Evolutionary conservation across 2,797 vertebrate genomes (phyloP).

Genomic region (Acanthornis magna): DNA sequence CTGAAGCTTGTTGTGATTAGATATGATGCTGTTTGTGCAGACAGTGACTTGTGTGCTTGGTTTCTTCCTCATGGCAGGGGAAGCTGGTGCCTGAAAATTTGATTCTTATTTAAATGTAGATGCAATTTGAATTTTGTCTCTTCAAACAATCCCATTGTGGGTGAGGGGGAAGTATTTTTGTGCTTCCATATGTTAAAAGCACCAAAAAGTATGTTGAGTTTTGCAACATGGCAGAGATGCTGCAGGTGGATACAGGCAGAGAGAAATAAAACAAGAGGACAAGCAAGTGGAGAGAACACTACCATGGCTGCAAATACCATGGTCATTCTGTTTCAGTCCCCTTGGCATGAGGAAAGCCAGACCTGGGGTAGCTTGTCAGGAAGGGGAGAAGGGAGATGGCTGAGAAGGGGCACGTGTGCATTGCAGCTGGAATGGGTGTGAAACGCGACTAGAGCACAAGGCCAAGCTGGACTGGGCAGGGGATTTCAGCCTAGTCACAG

Average conservation of each 20-base stretch:
- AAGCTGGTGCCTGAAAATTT: not conserved
- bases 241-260: not conserved
- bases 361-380: not conserved
- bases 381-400: not conserved
- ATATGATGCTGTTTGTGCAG: too few relatives aligned
- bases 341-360: not conserved
- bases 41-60: not conserved
- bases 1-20: not conserved
- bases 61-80: not conserved
- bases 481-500: not conserved
- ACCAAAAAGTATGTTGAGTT: not conserved
- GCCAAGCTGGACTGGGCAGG: not conserved
- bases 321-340: not conserved
- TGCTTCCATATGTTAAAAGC: not conserved
- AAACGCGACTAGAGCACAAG: not conserved
- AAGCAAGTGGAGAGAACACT: rapidly evolving
- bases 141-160: not conserved
- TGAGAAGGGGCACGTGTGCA: not conserved
- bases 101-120: not conserved
- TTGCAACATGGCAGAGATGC: not conserved
- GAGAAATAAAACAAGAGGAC: not conserved
- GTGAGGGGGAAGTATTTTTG: not conserved
- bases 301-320: rapidly evolving
- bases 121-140: not conserved
- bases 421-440: not conserved